Base-by-base conservation (phyloP, 1,140 invertebrate genomes). In the Hypsibius dujardini region DNA sequence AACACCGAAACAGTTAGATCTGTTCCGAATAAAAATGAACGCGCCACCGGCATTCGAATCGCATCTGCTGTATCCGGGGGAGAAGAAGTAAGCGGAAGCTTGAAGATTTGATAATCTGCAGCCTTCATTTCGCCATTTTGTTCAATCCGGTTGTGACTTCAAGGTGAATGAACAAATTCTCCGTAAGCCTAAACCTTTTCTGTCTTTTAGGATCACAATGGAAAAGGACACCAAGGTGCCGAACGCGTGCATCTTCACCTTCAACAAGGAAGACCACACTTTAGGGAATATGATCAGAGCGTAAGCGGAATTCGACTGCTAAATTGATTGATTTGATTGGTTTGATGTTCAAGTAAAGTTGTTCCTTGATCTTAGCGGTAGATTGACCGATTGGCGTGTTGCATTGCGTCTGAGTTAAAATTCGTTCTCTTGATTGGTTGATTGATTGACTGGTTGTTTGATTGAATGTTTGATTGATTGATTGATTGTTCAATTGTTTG, bases 181-280 rank as follows among this genome's bases (percentile, higher is more conserved):
- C 28, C 28, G 28, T 28, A 28, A 28, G 28, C 28, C 28, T 28
- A 28, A 28, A 28, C 50, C 7, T 56, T 7, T n/a, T 59, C 75
- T 84, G 28, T 28, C 28, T 28, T 85, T 69, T 77, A 96, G 92
- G 81, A 92, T 99, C 70, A 88, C 89, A 59, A 91, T 96, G 77
- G 94, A 98, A 81, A 89, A 96, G 77, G 96, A 99, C 76, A 96
- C 95, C 0, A 99, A 99, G 85, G 90, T 99, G 1, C 92, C 95
- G 47, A 98, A 99, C 86, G 95, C 96, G 14, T 92, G 93, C 7
- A 90, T 98, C 75, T 99, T 99, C 78, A 98, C 94, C 0, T 88
- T 99, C n/a, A 97, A 98, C 75, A 99, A 99, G 81, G 96, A 99
- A 82, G 96, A 99, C 81, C 95, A 99, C 78, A 98, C 96, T 0